Conservation (phyloP, 1,140 invertebrate genomes). For the Ceratina australensis region DNA sequence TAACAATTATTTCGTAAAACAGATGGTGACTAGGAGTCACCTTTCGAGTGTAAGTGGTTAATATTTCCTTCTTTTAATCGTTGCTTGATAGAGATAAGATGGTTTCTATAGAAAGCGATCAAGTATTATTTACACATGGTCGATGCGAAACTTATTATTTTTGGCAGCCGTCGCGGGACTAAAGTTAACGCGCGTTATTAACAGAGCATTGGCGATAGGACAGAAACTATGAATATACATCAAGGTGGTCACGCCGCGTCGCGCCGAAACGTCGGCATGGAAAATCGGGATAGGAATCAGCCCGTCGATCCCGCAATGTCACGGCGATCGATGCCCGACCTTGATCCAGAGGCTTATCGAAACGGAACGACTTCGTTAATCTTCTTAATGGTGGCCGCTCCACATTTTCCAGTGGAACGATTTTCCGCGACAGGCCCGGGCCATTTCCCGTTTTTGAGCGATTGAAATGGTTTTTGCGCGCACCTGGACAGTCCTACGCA, state of each 20-base stretch:
- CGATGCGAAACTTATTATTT: conserved; percentile 41
- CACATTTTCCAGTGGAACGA: not conserved
- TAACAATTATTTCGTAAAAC: no score
- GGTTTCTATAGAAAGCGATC: not conserved
- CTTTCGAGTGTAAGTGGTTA: no score
- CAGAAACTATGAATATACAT: conserved; percentile 69
- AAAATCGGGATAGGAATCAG: not conserved
- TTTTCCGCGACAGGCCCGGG: not conserved
- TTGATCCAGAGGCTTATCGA: conserved; percentile 23
- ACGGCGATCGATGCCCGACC: conserved; percentile 25
- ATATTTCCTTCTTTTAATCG: no score
- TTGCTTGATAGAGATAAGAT: not conserved
- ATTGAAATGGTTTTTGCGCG: not conserved
- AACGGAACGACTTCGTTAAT: conserved; percentile 28
- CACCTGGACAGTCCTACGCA: no score
- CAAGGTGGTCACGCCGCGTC: conserved; percentile 53
- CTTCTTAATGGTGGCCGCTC: conserved; percentile 12
- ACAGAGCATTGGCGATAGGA: conserved; percentile 48
- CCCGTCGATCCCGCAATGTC: conserved; percentile 19
- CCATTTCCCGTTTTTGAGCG: not conserved
- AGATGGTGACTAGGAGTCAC: no score
- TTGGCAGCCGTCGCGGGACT: conserved; percentile 60
- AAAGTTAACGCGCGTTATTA: conserved; percentile 57
- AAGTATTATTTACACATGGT: not conserved
- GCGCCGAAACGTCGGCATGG: no score